Evolutionary conservation across 2,113 vertebrate genomes (phyloP).

Genomic region (Menidia beryllina): DNA sequence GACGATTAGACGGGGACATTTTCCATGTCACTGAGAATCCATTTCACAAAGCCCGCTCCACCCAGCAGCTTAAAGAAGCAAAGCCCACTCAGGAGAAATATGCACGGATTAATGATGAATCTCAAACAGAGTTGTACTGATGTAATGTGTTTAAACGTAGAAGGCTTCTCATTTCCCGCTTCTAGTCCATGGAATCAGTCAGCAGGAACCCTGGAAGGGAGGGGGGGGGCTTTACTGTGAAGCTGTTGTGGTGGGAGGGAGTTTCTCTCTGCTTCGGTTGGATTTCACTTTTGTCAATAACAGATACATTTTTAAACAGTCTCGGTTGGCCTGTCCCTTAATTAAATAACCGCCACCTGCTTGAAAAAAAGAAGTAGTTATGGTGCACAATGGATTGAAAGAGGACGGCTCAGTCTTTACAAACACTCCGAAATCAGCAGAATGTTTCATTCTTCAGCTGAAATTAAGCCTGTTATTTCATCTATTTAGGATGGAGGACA

Average conservation of each 20-base stretch:
- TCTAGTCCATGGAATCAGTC: constrained; percentile 48
- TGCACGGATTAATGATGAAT: constrained; percentile 7
- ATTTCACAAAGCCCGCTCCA: constrained; percentile 71
- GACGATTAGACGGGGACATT: constrained; percentile 80
- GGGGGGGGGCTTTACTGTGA: constrained; percentile 45
- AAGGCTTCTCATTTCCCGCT: constrained; percentile 55
- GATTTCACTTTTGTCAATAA: neutral
- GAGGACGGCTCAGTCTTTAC: neutral
- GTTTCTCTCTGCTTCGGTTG: constrained; percentile 4
- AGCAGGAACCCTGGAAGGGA: constrained; percentile 39
- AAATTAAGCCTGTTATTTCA: too few relatives aligned
- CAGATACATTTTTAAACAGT: constrained; percentile 4
- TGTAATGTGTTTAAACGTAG: constrained; percentile 62
- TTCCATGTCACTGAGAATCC: constrained; percentile 79
- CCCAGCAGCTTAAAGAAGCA: constrained; percentile 60
- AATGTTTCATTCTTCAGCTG: too few relatives aligned
- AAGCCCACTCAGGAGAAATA: constrained; percentile 34
- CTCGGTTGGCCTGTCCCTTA: constrained; percentile 1
- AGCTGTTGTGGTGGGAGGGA: constrained; percentile 15
- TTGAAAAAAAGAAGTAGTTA: neutral
- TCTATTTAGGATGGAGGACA: too few relatives aligned
- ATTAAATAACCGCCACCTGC: neutral
- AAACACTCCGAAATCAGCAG: too few relatives aligned
- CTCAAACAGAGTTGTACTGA: constrained; percentile 28
- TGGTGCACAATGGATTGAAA: neutral